Base-by-base conservation (phyloP, 2,113 vertebrate species). In the Pluvialis apricaria region DNA sequence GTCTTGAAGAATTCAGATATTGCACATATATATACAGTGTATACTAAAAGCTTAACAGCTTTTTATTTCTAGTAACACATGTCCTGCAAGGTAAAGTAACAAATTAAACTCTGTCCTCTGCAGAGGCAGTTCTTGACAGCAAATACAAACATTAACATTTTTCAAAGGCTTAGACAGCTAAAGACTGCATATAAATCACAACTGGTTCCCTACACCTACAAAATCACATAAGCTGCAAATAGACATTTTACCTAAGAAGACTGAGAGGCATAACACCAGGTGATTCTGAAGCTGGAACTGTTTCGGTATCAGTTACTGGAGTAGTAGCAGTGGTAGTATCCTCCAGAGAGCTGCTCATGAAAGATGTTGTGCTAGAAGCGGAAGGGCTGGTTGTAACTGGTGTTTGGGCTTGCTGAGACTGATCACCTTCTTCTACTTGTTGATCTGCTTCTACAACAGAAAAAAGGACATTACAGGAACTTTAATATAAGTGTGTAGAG, bases 311-410 rank as follows among this genome's bases (percentile, higher is more conserved):
- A 2, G 99, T 99, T 76, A 99, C 99, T 1, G 99, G 99, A 7
- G 99, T 99, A 61, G 99, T 99, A 60, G 99, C 99, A 4, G 99
- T 99, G 82, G 99, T 99, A 47, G 99, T 99, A 92, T 99, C 99
- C 92, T 99, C 99, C 91, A 99, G 97, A 2, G 99, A 99, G 92
- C 99, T 99, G 97, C 99, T 99, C 99, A 99, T 99, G 97, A 99
- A 99, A 81, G 99, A 99, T 2, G 99, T 99, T 13, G 99, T 99
- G 97, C 99, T 99, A 26, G 99, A 99, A 70, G 99, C 99, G 3
- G 99, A 99, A 18, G 99, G 99, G 95, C 99, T 99, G 58, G 99
- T 99, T 75, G 99, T 99, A 86, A 99, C 98, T 1, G 99, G 99
- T 5, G 99, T 99, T 88, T 99, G 99, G 20, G 99, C 99, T 97